A percentile compares a stretch with the other conserved stretches of the same genome.
phyloP scores from a whole-genome alignment of 2,888 invertebrate genomes.

The Aspidiotus destructor region DNA sequence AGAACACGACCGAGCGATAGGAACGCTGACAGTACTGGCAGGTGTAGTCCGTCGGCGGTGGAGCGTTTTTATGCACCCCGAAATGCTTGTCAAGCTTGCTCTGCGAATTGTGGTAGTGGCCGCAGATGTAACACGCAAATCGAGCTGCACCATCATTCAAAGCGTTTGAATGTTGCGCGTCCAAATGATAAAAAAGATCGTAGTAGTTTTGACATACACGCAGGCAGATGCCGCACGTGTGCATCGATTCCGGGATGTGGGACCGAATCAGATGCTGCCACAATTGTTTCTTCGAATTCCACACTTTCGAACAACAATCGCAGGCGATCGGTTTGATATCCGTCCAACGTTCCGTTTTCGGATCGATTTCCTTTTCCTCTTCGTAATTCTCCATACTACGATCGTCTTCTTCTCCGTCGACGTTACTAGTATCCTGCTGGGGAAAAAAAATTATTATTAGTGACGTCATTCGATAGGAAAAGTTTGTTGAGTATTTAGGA shows the following conservation, averaged over 20 bases:
- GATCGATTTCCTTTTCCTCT: not conserved
- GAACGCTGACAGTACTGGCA: conserved; percentile 35
- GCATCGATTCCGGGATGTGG: conserved; percentile 50
- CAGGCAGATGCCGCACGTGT: conserved; percentile 52
- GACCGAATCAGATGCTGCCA: conserved; percentile 53
- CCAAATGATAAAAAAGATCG: conserved; percentile 46
- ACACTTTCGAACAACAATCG: conserved; percentile 52
- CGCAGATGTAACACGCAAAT: conserved; percentile 49
- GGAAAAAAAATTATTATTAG: too few species aligned
- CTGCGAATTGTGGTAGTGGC: conserved; percentile 50
- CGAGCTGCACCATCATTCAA: conserved; percentile 47
- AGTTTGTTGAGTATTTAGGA: too few species aligned
- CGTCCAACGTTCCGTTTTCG: conserved; percentile 29
- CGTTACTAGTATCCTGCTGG: too few species aligned
- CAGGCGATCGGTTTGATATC: conserved; percentile 39
- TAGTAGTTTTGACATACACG: conserved; percentile 48
- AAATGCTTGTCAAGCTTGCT: conserved; percentile 50
- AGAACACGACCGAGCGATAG: conserved; percentile 30
- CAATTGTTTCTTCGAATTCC: conserved; percentile 52
- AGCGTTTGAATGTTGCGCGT: conserved; percentile 46
- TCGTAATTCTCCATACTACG: too few species aligned
- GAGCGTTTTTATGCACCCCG: conserved; percentile 45
- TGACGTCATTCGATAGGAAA: too few species aligned
- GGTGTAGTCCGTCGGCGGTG: conserved; percentile 34
- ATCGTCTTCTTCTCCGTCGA: too few species aligned